Evolutionary conservation across 2,888 invertebrate species (phyloP), one percentile per base, ranked within the genome.

Genomic region (Drosophila stalkeri): DNA sequence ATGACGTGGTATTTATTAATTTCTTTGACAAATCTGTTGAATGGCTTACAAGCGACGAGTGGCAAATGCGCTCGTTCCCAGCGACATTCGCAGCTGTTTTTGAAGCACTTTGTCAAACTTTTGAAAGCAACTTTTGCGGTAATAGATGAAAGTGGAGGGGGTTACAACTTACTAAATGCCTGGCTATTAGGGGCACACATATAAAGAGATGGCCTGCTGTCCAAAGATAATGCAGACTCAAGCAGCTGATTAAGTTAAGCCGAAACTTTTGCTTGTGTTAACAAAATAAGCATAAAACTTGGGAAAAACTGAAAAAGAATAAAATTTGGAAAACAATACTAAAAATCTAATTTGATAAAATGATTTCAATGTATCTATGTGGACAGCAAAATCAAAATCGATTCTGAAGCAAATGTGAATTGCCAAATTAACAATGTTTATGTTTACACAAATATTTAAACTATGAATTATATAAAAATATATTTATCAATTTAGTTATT

Each of bases 11-110:
- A 89, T 90, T 90, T 91, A 85, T 87, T 89, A 91, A 91, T 90
- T 89, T 91, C 91, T 80, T 89, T 91, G 91, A 91, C 90, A 91
- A 90, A 90, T 89, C 91, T 91, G 91, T 90, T 85, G 91, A 83
- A 75, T 80, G 77, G 68, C 69, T 71, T 67, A 44, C 64, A 52
- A 65, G 70, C 80, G 73, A 60, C 68, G 82, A 84, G 72, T 75
- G 74, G 80, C 74, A 63, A 79, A 76, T 56, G 52, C 69, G 59
- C 52, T 52, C 49, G 31, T 7, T 33, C 54, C 20, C 37, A 47
- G 56, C 43, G 18, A 35, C n/a, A 35, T 57, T 35, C 43, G 59
- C 62, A 67, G 71, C 61, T 80, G 81, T 67, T 77, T 64, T 72
- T 81, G 69, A 77, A 84, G 85, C 88, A 86, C 90, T 86, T 90